Base-by-base conservation (phyloP, 2,113 vertebrate species). In the Trematomus loennbergii region DNA sequence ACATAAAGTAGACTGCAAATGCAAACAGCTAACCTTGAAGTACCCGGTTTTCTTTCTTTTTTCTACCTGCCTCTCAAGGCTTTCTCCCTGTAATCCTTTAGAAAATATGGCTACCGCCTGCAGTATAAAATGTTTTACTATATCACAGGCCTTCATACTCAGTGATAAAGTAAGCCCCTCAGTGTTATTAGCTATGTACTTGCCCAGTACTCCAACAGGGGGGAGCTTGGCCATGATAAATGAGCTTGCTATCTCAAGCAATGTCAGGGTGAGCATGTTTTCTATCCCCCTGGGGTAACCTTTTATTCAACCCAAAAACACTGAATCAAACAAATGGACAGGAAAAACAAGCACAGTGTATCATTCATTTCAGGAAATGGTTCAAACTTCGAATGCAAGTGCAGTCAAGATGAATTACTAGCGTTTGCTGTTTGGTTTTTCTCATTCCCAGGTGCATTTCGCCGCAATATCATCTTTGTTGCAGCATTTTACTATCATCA, bases 281-380 rank as follows among this genome's bases (percentile, higher is more conserved):
- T 67, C 79, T 87, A 55, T 52, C 43, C 82, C 80, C 75, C 79
- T 3, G 63, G 78, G 79, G 46, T 64, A 61, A 79, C 25, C 66
- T 78, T 90, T 86, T 73, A 86, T 87, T 86, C 77, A 22, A 67
- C 73, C 78, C 50, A 78, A 86, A 77, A 72, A 73, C 76, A 85
- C 75, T 85, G 67, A 85, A 92, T 92, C 79, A 92, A 77, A 64
- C 67, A 79, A 85, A 82, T 57, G 86, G 87, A 85, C 79, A 83
- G 74, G 61, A 75, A 80, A 86, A 90, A 87, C 75, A 86, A 82
- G 87, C 75, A 76, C 55, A 50, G 57, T 50, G 52, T 78, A 71
- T 74, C 29, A 20, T 84, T 87, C 48, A 71, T 76, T 77, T 86
- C 67, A 18, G 13, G 70, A 78, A 81, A 79, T 58, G 53, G 36